Evolutionary conservation across 1,140 invertebrate species (phyloP).

Genomic region (Euglossa dilemma): DNA sequence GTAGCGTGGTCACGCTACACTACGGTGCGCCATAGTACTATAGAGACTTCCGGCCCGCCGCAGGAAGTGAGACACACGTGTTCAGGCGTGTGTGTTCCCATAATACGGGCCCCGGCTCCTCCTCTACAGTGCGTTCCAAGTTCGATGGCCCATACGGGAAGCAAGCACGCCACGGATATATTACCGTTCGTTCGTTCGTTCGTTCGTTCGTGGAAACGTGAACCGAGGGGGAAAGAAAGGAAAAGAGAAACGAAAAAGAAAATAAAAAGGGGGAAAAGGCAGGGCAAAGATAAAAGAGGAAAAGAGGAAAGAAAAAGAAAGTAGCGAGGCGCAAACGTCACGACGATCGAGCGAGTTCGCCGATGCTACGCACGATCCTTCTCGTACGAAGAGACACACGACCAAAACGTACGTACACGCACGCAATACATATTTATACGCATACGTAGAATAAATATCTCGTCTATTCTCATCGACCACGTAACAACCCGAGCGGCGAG

Average conservation of each 20-base stretch:
- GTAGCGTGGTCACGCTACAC: constrained; percentile 77
- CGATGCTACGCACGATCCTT: neutral
- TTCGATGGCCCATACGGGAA: constrained; percentile 52
- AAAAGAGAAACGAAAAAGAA: constrained; percentile 38
- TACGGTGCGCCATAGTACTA: constrained; percentile 77
- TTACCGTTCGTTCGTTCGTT: constrained; percentile 49
- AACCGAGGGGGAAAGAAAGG: constrained; percentile 3
- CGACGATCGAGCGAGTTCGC: constrained; percentile 6
- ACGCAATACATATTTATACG: too few species aligned
- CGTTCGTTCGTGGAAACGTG: constrained; percentile 48
- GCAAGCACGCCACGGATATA: constrained; percentile 35
- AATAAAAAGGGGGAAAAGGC: constrained; percentile 28
- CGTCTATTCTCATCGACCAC: too few species aligned
- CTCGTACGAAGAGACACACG: neutral
- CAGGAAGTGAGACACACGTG: constrained; percentile 82
- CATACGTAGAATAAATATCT: too few species aligned
- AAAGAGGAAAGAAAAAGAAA: constrained; percentile 32
- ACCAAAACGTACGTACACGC: constrained; percentile 3
- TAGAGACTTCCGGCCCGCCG: constrained; percentile 80
- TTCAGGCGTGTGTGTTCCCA: constrained; percentile 77
- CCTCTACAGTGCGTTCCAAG: constrained; percentile 58
- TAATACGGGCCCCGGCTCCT: constrained; percentile 61
- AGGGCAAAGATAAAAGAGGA: neutral
- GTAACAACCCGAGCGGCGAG: too few species aligned
- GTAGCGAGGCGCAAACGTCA: constrained; percentile 51